These are phyloP conservation scores for Gastracanthus pulcherrimus DNA, from an alignment of 2,888 invertebrate species.

Conservation along the genomic window DNA sequence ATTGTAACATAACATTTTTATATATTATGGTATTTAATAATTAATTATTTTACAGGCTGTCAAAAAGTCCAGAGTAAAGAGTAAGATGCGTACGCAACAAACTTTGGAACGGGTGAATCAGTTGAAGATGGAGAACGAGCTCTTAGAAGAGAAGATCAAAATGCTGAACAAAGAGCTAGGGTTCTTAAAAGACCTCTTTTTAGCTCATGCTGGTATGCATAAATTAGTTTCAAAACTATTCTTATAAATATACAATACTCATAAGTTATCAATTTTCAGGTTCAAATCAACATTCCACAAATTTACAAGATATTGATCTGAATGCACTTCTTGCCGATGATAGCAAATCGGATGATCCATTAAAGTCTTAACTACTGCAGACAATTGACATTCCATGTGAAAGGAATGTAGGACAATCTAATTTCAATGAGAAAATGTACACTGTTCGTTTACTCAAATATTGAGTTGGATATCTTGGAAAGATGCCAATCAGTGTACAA, in stretches of 20 bases:
- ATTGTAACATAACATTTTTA: not conserved
- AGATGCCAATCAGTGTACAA: constrained; percentile 63
- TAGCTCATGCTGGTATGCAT: constrained; percentile 86
- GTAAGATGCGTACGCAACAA: constrained; percentile 87
- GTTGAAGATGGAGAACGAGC: constrained; percentile 88
- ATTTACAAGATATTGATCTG: constrained; percentile 72
- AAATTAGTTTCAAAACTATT: not conserved
- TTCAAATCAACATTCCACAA: constrained; percentile 71
- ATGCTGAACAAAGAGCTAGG: constrained; percentile 89
- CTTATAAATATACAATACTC: not conserved
- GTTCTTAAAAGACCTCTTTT: constrained; percentile 88
- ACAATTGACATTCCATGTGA: constrained; percentile 42
- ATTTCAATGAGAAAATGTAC: constrained; percentile 45
- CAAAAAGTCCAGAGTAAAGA: constrained; percentile 89
- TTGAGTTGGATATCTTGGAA: constrained; percentile 69
- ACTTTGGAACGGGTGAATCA: constrained; percentile 87
- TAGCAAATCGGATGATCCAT: constrained; percentile 62
- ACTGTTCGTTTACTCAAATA: constrained; percentile 36
- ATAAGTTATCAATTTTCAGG: constrained; percentile 61
- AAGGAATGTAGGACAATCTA: constrained; percentile 57
- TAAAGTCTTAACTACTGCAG: constrained; percentile 54
- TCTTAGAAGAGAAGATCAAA: constrained; percentile 89
- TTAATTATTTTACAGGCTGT: constrained; percentile 82
- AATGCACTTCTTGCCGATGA: constrained; percentile 73
- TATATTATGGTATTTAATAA: not conserved